Conservation (phyloP, 2,797 vertebrate genomes). For the Diplodus puntazzo region DNA sequence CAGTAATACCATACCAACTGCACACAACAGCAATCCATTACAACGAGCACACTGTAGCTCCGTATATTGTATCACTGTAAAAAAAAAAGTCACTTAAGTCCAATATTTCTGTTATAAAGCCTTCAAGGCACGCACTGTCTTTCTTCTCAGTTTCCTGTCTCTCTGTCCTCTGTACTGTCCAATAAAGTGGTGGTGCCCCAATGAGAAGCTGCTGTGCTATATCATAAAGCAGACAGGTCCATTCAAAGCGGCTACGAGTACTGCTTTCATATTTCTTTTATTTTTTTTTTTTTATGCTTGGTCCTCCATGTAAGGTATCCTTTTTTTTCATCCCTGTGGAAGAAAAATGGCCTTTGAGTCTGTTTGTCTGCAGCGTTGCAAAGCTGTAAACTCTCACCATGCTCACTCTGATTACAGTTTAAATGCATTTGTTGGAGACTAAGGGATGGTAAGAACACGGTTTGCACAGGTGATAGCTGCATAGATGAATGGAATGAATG, state of each 20-base stretch:
- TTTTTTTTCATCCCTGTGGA: background rate
- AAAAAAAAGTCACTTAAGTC: background rate
- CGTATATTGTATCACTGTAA: background rate
- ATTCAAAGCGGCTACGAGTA: constrained; percentile 1
- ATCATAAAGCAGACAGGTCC: background rate
- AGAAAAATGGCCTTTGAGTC: background rate
- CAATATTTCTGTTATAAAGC: constrained; percentile 16
- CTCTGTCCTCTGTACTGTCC: background rate
- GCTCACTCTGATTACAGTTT: background rate
- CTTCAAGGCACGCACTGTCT: background rate
- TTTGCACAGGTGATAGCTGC: too few relatives aligned
- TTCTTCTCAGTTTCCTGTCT: constrained; percentile 5
- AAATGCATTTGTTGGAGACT: too few relatives aligned
- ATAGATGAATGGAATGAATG: too few relatives aligned
- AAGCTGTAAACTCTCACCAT: background rate
- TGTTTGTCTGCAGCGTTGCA: background rate
- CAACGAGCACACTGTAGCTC: constrained; percentile 21
- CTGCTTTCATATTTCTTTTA: background rate
- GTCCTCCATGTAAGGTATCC: background rate
- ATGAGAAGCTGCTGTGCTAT: background rate
- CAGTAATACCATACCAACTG: constrained; percentile 27
- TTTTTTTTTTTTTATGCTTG: background rate
- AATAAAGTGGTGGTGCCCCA: background rate
- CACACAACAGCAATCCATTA: constrained; percentile 53
- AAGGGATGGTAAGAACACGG: too few relatives aligned